phyloP scores from a whole-genome alignment of 2,113 vertebrate species.

The Procavia capensis region DNA sequence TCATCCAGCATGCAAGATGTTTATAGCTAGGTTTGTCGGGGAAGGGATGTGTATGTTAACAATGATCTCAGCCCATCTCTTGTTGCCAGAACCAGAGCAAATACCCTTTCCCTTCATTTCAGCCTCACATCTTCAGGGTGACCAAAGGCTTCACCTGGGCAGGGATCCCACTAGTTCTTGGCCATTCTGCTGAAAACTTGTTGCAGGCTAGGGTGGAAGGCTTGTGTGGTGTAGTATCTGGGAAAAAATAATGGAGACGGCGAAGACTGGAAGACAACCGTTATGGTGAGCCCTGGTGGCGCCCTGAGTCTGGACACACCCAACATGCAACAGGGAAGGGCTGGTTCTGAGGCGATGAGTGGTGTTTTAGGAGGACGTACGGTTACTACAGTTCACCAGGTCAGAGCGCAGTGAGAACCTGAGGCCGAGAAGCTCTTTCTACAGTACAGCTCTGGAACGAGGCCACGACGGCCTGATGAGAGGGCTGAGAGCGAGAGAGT shows the following conservation, averaged over 20 bases:
- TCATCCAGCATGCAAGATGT: background rate
- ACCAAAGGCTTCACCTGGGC: background rate
- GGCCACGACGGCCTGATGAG: background rate
- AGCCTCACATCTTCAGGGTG: background rate
- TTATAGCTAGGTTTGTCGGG: background rate
- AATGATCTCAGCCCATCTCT: background rate
- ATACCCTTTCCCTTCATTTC: background rate
- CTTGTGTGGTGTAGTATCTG: no score
- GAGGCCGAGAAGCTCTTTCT: background rate
- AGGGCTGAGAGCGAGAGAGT: background rate
- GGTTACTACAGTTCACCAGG: background rate
- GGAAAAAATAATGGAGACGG: background rate
- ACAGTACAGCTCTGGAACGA: accelerated
- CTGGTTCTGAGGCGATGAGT: background rate
- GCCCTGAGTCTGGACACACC: background rate
- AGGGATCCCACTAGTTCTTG: background rate
- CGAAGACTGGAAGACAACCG: accelerated
- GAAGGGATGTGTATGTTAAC: background rate
- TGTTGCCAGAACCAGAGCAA: background rate
- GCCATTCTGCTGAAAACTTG: background rate
- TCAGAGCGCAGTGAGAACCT: accelerated
- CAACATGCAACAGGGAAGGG: background rate
- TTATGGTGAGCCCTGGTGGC: no score
- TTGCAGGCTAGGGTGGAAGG: background rate
- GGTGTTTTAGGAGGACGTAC: background rate